Base-by-base conservation (phyloP, 2,113 vertebrate species). In the Isichthys henryi region DNA sequence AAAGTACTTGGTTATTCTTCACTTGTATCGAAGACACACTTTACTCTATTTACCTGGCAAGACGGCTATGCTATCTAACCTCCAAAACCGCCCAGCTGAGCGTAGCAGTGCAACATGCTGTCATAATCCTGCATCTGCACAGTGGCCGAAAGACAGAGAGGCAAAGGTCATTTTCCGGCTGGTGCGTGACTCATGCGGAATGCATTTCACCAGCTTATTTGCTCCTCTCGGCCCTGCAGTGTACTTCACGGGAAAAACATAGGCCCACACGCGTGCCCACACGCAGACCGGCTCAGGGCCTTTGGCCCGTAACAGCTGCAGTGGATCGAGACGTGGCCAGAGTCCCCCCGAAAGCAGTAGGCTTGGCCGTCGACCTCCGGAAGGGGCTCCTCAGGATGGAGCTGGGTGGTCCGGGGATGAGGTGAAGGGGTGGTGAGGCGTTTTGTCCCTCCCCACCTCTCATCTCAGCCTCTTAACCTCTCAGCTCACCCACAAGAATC, bases 241-340 rank as follows among this genome's bases (percentile, higher is more conserved):
- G 46, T 17, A 19, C 74, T 43, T 50, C 58, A 77, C 43, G 27
- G 83, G 83, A 80, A 88, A 52, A 43, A 19, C 46, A 88, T 74
- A 62, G 27, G 45, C 88, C 48, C 27, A 74, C 52, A 86, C 45
- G 58, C 90, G 53, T 46, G 66, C 80, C 66, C 88, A 50, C 39
- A 88, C 48, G 23, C 50, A 66, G 5, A 19, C 52, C 50, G 39
- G 31, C 52, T 35, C 19, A 13, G 89, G 90, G 43, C 85, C 85
- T 87, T 21, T 2, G 4, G 82, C 82, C 82, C 27, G 19, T 83
- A 90, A 91, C 91, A 92, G 86, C 89, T 90, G 91, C 45, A 87
- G 89, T 91, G 62, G 89, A 88, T 15, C 87, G 89, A 90, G 90
- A 88, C 91, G 88, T 58, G 87, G 49, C 46, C 27, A 53, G 87